A percentile compares a stretch with the other conserved stretches of the same genome.
These are phyloP conservation scores for Naso thynnoides DNA, from an alignment of 2,797 vertebrate species.

Conservation along the genomic window DNA sequence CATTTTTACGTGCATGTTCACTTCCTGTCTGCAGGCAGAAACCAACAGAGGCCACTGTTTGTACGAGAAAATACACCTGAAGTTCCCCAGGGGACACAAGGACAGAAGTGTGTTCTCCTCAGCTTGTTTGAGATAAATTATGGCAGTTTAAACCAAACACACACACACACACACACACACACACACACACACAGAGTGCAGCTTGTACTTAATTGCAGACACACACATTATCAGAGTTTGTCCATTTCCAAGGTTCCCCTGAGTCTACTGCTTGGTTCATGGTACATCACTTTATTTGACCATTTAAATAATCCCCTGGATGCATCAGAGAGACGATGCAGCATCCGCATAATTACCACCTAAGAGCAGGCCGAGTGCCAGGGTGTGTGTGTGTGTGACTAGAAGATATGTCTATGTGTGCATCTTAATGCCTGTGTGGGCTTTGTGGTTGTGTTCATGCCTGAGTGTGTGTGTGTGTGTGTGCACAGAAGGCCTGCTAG, in stretches of 20 bases:
- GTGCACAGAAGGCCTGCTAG: slow-evolving; percentile 34
- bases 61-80: slow-evolving; percentile 16
- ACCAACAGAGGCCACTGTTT: slow-evolving; percentile 26
- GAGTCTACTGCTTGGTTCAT: slow-evolving; percentile 37
- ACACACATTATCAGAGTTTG: slow-evolving; percentile 24
- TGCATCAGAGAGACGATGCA: slow-evolving; percentile 44
- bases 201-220: background rate
- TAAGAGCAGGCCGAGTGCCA: slow-evolving; percentile 26
- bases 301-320: slow-evolving; percentile 66
- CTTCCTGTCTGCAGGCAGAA: background rate
- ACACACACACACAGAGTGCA: slow-evolving; percentile 7
- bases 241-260: slow-evolving; percentile 36
- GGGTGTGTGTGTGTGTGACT: background rate
- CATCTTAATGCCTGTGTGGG: background rate
- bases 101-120: slow-evolving; percentile 27
- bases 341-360: slow-evolving; percentile 55
- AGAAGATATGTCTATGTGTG: background rate
- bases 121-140: slow-evolving; percentile 52
- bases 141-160: slow-evolving; percentile 1
- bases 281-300: slow-evolving; percentile 67
- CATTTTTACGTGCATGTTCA: background rate
- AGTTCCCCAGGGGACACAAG: background rate
- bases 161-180: slow-evolving; percentile 6
- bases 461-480: slow-evolving; percentile 21
- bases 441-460: background rate